Percentiles rank a stretch among this genome's conserved stretches.
Conservation (phyloP, 2,888 invertebrate species). For the Trichogramma evanescens region DNA sequence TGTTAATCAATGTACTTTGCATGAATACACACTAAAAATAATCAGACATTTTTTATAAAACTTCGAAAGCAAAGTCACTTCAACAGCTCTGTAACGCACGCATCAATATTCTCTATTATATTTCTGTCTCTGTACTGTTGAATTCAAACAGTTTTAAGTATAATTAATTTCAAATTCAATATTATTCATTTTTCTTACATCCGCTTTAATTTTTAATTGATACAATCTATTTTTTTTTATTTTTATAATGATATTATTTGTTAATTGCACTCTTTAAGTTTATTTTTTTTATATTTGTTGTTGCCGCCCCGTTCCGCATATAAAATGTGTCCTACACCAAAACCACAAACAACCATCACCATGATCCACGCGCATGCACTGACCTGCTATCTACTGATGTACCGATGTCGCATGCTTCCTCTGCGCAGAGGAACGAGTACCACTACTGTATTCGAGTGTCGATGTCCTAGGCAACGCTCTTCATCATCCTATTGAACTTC, state of each 20-base stretch:
- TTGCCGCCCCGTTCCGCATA: too few relatives aligned
- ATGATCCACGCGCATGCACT: background rate
- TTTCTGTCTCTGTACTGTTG: background rate
- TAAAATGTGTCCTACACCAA: too few relatives aligned
- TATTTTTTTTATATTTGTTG: conserved; percentile 11
- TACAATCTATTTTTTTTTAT: conserved; percentile 2
- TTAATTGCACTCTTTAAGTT: conserved; percentile 16
- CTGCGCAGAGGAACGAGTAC: conserved; percentile 44
- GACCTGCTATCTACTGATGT: conserved; percentile 18
- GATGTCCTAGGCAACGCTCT: conserved; percentile 46
- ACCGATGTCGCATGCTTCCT: conserved; percentile 9
- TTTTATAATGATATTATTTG: conserved; percentile 18
- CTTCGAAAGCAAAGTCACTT: background rate
- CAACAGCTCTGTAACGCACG: background rate
- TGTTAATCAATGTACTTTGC: conserved; percentile 5
- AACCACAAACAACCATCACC: background rate
- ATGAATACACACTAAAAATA: conserved; percentile 1
- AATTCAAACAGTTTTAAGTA: background rate
- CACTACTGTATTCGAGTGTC: conserved; percentile 46
- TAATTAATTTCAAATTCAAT: background rate
- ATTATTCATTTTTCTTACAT: background rate
- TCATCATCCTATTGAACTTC: conserved; percentile 43
- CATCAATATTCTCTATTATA: background rate
- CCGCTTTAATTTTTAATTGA: background rate
- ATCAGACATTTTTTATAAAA: background rate